Conservation (phyloP, 2,888 invertebrate genomes). For the Tetheella fluctuosa region DNA sequence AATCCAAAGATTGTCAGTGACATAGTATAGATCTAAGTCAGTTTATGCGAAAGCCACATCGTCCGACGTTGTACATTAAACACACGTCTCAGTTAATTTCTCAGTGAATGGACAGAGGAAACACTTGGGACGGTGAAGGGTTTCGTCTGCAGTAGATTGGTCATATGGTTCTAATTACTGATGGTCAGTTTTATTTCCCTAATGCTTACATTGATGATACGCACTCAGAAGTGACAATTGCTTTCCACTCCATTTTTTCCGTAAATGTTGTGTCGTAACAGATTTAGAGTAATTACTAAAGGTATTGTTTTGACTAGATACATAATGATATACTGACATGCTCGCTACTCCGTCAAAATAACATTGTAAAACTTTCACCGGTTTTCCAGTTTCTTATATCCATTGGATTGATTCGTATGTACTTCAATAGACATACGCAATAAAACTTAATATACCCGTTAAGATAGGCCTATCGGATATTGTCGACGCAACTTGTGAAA, state of each 20-base stretch:
- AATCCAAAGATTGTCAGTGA: not conserved
- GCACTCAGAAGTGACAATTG: not conserved
- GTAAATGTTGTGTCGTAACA: not conserved
- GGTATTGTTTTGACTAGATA: no score
- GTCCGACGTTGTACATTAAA: constrained; percentile 28
- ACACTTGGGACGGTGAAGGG: constrained; percentile 16
- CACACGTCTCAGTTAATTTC: constrained; percentile 24
- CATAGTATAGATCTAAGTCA: not conserved
- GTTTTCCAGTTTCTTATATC: no score
- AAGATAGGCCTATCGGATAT: constrained; percentile 32
- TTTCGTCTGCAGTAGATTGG: constrained; percentile 29
- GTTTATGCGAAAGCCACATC: constrained; percentile 13
- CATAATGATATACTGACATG: no score
- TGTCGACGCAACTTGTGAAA: constrained; percentile 56
- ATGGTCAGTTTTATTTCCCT: constrained; percentile 12
- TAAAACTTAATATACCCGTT: not conserved
- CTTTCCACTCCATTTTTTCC: not conserved
- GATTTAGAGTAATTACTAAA: no score
- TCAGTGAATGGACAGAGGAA: constrained; percentile 11
- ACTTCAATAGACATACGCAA: no score
- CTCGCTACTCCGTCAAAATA: no score
- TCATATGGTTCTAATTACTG: constrained; percentile 28
- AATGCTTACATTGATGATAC: constrained; percentile 9
- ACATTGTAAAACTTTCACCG: no score
- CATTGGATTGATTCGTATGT: no score